A percentile compares a stretch with the other conserved stretches of the same genome.
These are phyloP conservation scores for Melanotaenia trifasciata DNA, from an alignment of 2,797 vertebrate genomes.

Conservation along the genomic window DNA sequence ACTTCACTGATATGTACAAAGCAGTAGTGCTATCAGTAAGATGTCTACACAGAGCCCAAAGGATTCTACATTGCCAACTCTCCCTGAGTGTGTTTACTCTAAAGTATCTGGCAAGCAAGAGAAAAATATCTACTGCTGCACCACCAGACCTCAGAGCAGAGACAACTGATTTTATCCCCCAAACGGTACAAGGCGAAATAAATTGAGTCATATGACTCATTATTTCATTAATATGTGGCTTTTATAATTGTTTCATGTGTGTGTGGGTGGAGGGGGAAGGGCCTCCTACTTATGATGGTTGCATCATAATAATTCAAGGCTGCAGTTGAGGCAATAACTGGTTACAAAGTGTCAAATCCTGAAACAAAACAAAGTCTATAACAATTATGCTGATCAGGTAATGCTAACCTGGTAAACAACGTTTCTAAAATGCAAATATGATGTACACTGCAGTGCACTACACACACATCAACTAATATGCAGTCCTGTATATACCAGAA, in stretches of 20 bases:
- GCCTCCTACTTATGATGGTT: background rate
- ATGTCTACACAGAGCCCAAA: background rate
- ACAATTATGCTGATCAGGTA: background rate
- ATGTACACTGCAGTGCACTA: constrained; percentile 4
- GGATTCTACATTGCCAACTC: background rate
- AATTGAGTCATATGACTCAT: background rate
- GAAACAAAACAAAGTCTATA: too few species aligned
- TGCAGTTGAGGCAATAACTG: too few species aligned
- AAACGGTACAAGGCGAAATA: background rate
- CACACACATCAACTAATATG: background rate
- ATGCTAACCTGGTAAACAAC: background rate
- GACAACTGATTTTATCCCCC: background rate
- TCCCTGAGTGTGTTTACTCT: background rate
- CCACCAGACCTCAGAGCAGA: background rate
- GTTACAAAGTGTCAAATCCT: background rate
- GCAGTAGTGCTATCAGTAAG: background rate
- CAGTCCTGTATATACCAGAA: background rate
- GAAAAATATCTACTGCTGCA: background rate
- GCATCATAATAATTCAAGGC: background rate
- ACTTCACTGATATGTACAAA: background rate
- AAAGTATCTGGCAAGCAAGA: background rate
- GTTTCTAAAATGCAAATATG: background rate
- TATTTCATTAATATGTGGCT: background rate
- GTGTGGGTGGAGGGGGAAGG: too few species aligned
- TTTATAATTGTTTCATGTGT: background rate